Base-by-base conservation (phyloP, 2,797 vertebrate genomes). In the Hyperoplus immaculatus region DNA sequence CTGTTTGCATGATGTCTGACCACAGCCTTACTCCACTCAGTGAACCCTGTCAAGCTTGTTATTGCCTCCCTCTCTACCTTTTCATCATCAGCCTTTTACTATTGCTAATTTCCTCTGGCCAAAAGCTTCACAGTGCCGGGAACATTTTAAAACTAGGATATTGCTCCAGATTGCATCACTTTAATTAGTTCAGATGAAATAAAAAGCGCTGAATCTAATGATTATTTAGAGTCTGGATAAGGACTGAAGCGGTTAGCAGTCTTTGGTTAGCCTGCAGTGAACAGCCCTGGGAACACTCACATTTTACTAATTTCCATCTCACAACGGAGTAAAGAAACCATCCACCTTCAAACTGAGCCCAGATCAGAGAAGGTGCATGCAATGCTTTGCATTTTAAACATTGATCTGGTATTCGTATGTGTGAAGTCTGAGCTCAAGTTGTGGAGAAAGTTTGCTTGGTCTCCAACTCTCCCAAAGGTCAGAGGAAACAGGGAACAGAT, bases 121-220 rank as follows among this genome's bases (percentile, higher is more conserved):
- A 79, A 73, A 77, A 83, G 81, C 84, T 64, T 55, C 60, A 63
- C 75, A 74, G 78, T 69, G 84, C 81, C 75, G 65, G 75, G 68
- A 80, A 79, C 62, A 54, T 81, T 82, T 88, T 58, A 72, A 61
- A 41, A 41, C 13, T 38, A 70, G 43, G 66, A 78, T 78, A 46
- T 92, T 92, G 80, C 91, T 80, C 42, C 72, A 69, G 80, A 91
- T 92, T 92, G 89, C 91, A 90, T 92, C 91, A 92, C 84, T 74
- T 86, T 86, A 90, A 91, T 91, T 86, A 88, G 83, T 62, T 73
- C 14, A 57, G 77, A 82, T 79, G 80, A 87, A 88, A 84, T 77
- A 75, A 87, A 29, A 74, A 83, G 78, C 80, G 79, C 78, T 84
- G 89, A 81, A 81, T 83, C 47, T 81, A 82, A 80, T 69, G 70